phyloP scores from a whole-genome alignment of 2,113 vertebrate species.

The Haliaeetus leucogaster region DNA sequence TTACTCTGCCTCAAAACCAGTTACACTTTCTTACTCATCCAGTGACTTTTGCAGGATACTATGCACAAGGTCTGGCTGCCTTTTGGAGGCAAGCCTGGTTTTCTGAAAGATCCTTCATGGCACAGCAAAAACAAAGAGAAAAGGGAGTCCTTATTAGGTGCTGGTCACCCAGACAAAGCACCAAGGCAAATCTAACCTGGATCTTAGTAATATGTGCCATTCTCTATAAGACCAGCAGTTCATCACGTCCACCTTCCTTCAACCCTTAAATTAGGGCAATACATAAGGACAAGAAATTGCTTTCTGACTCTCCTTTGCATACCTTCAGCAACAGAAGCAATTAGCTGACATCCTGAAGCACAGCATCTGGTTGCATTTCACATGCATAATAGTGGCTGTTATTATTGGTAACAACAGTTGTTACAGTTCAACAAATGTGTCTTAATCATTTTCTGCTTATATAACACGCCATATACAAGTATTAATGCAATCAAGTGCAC shows the following conservation, averaged over 20 bases:
- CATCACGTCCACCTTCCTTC: neutral
- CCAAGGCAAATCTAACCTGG: neutral
- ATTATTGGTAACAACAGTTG: conserved; percentile 53
- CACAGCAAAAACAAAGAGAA: neutral
- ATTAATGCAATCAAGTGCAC: conserved; percentile 38
- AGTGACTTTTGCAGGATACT: neutral
- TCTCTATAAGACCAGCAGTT: neutral
- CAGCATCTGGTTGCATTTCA: conserved; percentile 10
- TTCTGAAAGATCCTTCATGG: neutral
- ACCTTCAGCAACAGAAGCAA: neutral
- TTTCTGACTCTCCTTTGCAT: neutral
- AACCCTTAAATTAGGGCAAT: neutral
- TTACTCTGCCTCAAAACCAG: neutral
- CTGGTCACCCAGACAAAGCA: neutral
- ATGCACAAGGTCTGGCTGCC: neutral
- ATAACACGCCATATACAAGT: neutral
- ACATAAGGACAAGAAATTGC: neutral
- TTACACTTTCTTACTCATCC: neutral
- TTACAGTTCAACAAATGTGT: conserved; percentile 36
- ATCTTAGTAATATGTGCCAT: neutral
- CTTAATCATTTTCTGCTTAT: conserved; percentile 59
- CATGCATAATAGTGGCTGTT: conserved; percentile 24
- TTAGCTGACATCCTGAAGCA: conserved; percentile 8
- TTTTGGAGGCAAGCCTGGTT: neutral
- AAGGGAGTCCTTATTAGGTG: neutral